Conservation (phyloP, 2,888 invertebrate genomes). For the Schizaphis graminum region DNA sequence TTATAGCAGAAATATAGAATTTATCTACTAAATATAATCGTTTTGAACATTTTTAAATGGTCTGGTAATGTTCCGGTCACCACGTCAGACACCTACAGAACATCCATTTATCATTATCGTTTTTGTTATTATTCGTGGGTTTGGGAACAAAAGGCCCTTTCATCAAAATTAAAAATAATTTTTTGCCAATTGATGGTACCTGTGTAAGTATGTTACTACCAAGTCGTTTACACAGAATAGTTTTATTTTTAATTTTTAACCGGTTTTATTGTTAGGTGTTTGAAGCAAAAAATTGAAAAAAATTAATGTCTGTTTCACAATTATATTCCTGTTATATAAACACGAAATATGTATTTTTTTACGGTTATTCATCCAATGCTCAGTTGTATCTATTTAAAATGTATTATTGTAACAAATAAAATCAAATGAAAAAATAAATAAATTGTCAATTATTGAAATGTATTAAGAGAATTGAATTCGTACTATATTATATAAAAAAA, state of each 20-base stretch:
- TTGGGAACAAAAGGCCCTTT: neutral
- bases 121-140: neutral
- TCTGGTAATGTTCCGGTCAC: neutral
- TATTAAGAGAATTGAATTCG: neutral
- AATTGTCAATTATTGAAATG: neutral
- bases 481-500: neutral
- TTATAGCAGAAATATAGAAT: neutral
- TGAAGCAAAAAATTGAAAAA: no score
- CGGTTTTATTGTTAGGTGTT: no score
- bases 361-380: fast-evolving
- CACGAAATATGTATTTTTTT: neutral
- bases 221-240: neutral
- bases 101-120: neutral
- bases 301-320: no score
- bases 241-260: neutral
- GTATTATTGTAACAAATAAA: neutral
- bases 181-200: neutral
- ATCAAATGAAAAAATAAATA: no score
- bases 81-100: neutral
- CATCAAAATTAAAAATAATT: neutral
- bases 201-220: neutral
- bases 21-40: neutral
- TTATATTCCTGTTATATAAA: neutral
- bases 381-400: neutral
- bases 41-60: neutral